Percentiles rank a stretch among this genome's conserved stretches.
phyloP scores from a whole-genome alignment of 2,113 vertebrate genomes.

The Glaucidium brasilianum region DNA sequence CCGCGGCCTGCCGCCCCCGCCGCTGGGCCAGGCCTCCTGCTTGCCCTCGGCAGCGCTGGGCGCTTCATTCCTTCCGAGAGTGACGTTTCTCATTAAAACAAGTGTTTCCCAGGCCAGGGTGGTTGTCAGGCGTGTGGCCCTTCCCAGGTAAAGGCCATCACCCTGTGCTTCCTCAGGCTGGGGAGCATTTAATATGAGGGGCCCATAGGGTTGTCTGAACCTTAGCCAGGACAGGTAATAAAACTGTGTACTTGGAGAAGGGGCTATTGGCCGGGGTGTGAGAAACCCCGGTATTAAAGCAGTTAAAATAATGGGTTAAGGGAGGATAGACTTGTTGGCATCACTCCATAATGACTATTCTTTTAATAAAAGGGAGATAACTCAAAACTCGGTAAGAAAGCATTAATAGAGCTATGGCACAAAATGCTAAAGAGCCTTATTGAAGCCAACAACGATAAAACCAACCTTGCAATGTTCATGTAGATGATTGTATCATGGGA shows the following conservation, averaged over 20 bases:
- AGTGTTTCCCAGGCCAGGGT: not conserved
- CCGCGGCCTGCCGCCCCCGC: too few relatives aligned
- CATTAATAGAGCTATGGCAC: too few relatives aligned
- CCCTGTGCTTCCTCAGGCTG: accelerated
- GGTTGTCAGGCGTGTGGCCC: accelerated
- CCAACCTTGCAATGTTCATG: not conserved
- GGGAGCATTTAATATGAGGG: not conserved
- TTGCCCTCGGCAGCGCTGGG: not conserved
- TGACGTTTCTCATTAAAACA: not conserved
- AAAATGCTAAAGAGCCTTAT: not conserved
- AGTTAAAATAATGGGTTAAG: not conserved
- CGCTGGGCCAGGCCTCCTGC: not conserved
- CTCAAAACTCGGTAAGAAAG: not conserved
- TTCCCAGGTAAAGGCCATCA: not conserved
- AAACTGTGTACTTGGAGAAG: too few relatives aligned
- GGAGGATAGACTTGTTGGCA: accelerated
- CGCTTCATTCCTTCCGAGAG: too few relatives aligned
- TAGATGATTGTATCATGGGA: too few relatives aligned
- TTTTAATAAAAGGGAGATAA: not conserved
- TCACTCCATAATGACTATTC: accelerated
- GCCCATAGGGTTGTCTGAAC: accelerated
- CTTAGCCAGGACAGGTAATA: accelerated
- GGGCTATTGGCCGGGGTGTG: accelerated
- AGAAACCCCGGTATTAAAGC: not conserved
- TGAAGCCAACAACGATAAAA: not conserved